Base-by-base conservation (phyloP, 1,140 invertebrate genomes). In the Ephestia elutella region DNA sequence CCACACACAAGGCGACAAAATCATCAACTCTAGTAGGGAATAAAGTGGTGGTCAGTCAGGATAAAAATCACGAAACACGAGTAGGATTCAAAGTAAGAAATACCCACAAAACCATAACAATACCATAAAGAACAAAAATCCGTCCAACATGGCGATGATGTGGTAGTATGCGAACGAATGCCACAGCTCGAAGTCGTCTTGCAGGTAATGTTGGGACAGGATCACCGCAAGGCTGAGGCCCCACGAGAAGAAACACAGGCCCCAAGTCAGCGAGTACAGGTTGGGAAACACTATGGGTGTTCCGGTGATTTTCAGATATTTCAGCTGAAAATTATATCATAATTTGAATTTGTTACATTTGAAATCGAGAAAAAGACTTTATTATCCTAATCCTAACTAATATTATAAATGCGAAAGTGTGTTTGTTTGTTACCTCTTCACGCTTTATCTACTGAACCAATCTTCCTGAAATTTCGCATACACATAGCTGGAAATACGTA, bases 161-260 rank as follows among this genome's bases (percentile, higher is more conserved):
- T 92, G 92, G 67, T 92, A 93, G 68, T 93, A 93, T 21, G 91
- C 92, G 49, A 92, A 92, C 0, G 92, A 92, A 68, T 93, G 92
- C 92, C 92, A 93, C 30, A 93, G 62, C 21, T 91, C 86, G 73
- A 93, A 93, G 73, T 93, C 92, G 1, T 91, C 90, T 73, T 93
- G 92, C 0, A 93, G 79, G 70, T 92, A 93, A 66, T 91, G 91
- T 66, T 93, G 92, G 0, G 92, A 92, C 1, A 92, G 71, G 71
- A 93, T 92, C 1, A 93, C 89, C 9, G 83, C 84, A 57, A 92
- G 90, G 62, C 91, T 92, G 0, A 92, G 71, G 1, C 73, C 70
- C 92, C 92, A 93, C 0, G 92, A 92, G 66, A 92, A 89, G 13
- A 92, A 75, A 65, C 92, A 93, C 0, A 92, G 75, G 2, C 80